Conservation (phyloP, 1,140 invertebrate species). For the Euura saliciscinereae region DNA sequence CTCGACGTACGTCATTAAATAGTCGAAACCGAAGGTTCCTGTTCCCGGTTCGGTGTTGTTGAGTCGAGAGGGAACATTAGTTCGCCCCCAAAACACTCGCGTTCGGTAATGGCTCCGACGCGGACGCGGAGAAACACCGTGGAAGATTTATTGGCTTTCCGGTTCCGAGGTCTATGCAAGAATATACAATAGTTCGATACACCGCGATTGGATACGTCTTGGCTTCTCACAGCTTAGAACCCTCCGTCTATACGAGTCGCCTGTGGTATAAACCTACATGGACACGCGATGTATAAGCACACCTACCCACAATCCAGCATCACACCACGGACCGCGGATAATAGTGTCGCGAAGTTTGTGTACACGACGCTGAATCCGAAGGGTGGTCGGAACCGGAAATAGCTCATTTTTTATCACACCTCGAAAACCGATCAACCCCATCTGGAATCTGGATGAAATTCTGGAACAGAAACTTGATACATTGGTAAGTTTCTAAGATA, state of each 20-base stretch:
- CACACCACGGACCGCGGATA: too few relatives aligned
- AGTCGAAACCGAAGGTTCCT: background rate
- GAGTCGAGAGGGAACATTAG: background rate
- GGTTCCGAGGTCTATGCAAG: conserved; percentile 1
- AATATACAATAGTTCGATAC: conserved; percentile 52
- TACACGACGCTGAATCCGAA: too few relatives aligned
- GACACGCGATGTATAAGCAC: background rate
- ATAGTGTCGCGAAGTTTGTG: too few relatives aligned
- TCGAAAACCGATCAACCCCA: too few relatives aligned
- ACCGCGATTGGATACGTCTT: conserved; percentile 30
- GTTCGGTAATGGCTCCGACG: conserved; percentile 49
- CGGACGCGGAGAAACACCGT: conserved; percentile 21
- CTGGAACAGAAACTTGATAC: too few relatives aligned
- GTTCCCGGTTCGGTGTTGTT: background rate
- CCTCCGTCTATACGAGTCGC: background rate
- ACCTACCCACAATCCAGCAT: too few relatives aligned
- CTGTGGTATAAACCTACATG: background rate
- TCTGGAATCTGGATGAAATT: too few relatives aligned
- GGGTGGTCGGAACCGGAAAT: too few relatives aligned
- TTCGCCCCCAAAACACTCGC: conserved; percentile 2
- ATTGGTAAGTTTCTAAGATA: too few relatives aligned
- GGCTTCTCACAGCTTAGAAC: background rate
- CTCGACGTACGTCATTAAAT: background rate
- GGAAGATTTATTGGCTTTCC: conserved; percentile 2
- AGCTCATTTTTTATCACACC: too few relatives aligned